Evolutionary conservation across 1,140 invertebrate genomes (phyloP).

Genomic region (Heliothis virescens): DNA sequence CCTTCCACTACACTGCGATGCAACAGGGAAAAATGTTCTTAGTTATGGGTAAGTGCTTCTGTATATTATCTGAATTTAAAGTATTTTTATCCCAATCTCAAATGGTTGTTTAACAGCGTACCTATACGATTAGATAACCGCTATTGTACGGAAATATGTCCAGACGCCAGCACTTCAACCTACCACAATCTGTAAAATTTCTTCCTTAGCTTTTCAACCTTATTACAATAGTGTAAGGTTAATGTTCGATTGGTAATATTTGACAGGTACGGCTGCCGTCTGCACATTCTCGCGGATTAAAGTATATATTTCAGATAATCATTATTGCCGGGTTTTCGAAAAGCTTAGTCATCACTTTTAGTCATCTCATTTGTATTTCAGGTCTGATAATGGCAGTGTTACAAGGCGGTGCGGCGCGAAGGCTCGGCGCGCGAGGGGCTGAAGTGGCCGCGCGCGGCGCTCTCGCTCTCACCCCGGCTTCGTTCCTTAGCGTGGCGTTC

Average conservation of each 20-base stretch:
- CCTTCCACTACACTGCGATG: constrained; percentile 96
- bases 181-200: too few species aligned
- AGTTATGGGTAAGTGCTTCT: constrained; percentile 90
- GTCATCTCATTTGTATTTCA: constrained; percentile 53
- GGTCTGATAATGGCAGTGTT: constrained; percentile 95
- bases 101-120: not conserved
- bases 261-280: too few species aligned
- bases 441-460: constrained; percentile 91
- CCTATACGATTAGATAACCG: too few species aligned
- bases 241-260: too few species aligned
- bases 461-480: constrained; percentile 94
- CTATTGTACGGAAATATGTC: too few species aligned
- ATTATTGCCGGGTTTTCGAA: too few species aligned
- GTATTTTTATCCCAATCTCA: not conserved
- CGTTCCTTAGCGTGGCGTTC: constrained; percentile 95
- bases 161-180: too few species aligned
- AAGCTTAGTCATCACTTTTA: too few species aligned
- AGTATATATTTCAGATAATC: too few species aligned
- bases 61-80: not conserved
- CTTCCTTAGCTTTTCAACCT: too few species aligned
- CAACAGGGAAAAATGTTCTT: constrained; percentile 99
- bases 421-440: constrained; percentile 88
- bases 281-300: too few species aligned
- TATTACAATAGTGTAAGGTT: too few species aligned
- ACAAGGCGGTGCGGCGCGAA: constrained; percentile 96